These are phyloP conservation scores for Tetropium fuscum DNA, from an alignment of 2,888 invertebrate species.

Conservation along the genomic window DNA sequence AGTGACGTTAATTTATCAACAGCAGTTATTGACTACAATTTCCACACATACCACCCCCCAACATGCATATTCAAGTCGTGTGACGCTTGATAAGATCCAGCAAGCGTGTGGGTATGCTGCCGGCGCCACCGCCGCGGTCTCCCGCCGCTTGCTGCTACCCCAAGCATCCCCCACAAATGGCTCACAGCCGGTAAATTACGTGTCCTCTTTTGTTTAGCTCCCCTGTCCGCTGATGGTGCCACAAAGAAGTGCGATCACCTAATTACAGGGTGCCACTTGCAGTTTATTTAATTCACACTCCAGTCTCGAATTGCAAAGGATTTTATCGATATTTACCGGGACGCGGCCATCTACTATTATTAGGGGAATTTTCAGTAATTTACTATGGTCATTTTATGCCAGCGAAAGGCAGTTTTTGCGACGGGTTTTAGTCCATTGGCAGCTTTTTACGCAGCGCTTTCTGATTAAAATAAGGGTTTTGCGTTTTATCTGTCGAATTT, in stretches of 20 bases:
- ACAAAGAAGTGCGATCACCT: slow-evolving; percentile 32
- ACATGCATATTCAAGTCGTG: background rate
- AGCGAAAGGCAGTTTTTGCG: too few species aligned
- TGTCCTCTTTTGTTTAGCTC: slow-evolving; percentile 31
- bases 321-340: too few species aligned
- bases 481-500: too few species aligned
- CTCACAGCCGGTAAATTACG: slow-evolving; percentile 23
- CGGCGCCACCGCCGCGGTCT: background rate
- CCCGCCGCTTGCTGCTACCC: background rate
- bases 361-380: too few species aligned
- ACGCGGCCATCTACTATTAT: too few species aligned
- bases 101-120: background rate
- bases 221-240: slow-evolving; percentile 20
- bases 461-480: too few species aligned
- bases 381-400: too few species aligned
- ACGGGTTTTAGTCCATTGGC: too few species aligned
- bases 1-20: too few species aligned
- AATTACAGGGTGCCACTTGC: slow-evolving; percentile 31
- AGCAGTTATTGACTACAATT: too few species aligned
- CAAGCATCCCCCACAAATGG: background rate
- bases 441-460: too few species aligned
- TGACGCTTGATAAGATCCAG: background rate
- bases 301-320: slow-evolving; percentile 19
- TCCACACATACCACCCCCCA: too few species aligned
- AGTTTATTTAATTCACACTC: slow-evolving; percentile 27